Base-by-base conservation (phyloP, 2,888 invertebrate genomes). In the Colostygia pectinataria region DNA sequence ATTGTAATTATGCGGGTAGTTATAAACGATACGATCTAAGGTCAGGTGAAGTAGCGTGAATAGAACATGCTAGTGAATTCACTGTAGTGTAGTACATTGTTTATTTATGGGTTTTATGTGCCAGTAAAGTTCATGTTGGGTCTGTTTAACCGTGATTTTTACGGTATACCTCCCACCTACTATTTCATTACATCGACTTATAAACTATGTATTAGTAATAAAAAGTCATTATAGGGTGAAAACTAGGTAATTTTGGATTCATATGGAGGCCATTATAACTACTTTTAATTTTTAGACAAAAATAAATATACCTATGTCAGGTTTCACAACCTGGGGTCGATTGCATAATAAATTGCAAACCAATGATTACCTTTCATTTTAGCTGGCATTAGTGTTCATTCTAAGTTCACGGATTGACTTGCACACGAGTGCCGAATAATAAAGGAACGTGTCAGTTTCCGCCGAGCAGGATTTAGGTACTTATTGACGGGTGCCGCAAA, bases 91-190 rank as follows among this genome's bases (percentile, higher is more conserved):
- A 45, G 55, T 65, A 64, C 55, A 66, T 60, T 69, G 60, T 71
- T 68, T 66, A 70, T 68, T 68, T 68, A 69, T 63, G 64, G 64
- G 59, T 56, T 55, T 52, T 60, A 54, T 60, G 54, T 39, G 57
- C 44, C 53, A 61, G 58, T 57, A 50, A 59, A 51, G 51, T 55
- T 61, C 60, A 55, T 64, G 61, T 57, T 24, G 40, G 39, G 7
- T 33, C 45, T 27, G 39, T 40, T 40, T 40, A 23, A 9, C 13
- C 3, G 25, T 28, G 31, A 28, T 33, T 46, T 32, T 39, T 25
- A 39, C 24, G 10, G 18, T 27, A 13, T 24, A 10, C 8, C 2
- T 3, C 18, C 4, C 2, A 18, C 2, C 4, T 18, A 18, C 18
- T 18, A 4, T 18, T 18, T 18, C 18, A 18, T 18, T 18, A 18